Percentiles rank a stretch among this genome's conserved stretches.
Evolutionary conservation across 2,888 invertebrate genomes (phyloP).

Genomic region (Ormyrus nitidulus): DNA sequence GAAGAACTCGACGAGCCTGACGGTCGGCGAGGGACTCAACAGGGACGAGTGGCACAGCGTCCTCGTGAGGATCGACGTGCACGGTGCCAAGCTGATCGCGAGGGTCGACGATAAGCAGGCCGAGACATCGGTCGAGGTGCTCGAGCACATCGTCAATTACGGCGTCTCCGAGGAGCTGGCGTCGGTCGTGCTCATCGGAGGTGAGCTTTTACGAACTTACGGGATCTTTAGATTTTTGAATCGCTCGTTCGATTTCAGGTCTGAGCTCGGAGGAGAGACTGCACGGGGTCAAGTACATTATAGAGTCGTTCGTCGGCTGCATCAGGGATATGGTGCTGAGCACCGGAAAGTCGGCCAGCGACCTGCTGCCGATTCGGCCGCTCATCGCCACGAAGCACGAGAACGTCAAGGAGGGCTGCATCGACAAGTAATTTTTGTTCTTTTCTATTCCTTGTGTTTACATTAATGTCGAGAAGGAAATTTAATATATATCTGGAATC

Average conservation of each 20-base stretch:
- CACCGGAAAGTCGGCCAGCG: constrained; percentile 90
- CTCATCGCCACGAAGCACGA: constrained; percentile 92
- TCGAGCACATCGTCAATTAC: constrained; percentile 90
- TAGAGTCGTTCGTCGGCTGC: constrained; percentile 94
- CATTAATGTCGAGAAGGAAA: neutral
- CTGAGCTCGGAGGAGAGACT: constrained; percentile 91
- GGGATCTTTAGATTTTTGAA: neutral
- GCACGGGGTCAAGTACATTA: constrained; percentile 93
- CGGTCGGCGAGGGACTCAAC: constrained; percentile 91
- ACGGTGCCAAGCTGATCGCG: constrained; percentile 88
- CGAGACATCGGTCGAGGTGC: constrained; percentile 88
- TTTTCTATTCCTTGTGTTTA: neutral
- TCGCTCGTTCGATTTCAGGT: constrained; percentile 59
- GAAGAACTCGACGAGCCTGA: constrained; percentile 88
- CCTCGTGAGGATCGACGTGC: constrained; percentile 90
- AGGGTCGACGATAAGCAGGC: constrained; percentile 89
- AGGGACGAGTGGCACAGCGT: constrained; percentile 94
- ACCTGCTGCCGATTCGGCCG: constrained; percentile 87
- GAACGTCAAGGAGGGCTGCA: constrained; percentile 92
- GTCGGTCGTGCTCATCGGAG: constrained; percentile 92
- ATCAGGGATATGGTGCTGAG: constrained; percentile 91
- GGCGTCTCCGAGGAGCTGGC: constrained; percentile 91
- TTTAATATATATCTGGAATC: neutral
- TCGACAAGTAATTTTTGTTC: constrained; percentile 79
- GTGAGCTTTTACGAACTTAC: constrained; percentile 74